Evolutionary conservation across 2,797 vertebrate genomes (phyloP), one percentile per base, ranked within the genome.

Genomic region (Hoplostethus mediterraneus): DNA sequence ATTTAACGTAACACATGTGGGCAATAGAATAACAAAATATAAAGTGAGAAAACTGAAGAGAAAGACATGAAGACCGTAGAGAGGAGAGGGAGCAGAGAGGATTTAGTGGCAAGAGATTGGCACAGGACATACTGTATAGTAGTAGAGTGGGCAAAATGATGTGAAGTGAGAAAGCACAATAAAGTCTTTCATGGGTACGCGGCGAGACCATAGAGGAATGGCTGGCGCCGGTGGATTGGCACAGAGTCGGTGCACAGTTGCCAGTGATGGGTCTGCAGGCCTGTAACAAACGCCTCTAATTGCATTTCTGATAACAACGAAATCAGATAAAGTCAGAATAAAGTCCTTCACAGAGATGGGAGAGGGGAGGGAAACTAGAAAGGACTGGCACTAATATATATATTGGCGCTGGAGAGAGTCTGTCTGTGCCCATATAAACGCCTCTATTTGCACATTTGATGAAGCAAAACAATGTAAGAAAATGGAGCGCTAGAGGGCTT

Each of bases 161-260:
- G 44, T 31, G 21, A 76, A 75, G 65, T 30, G 59, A 74, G 48
- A 71, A 59, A 80, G 47, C 59, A 60, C 66, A 82, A 77, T 63
- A 70, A 67, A 86, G 51, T 71, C 63, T 71, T 85, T 67, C 58
- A 78, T 63, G 65, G 68, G 61, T 70, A 75, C 71, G 49, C 53
- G 44, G 81, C 83, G 77, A 69, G 71, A 83, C 48, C 62, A 62
- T 3, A 86, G 67, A 88, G 66, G 84, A 84, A 79, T 67, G 64
- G 67, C 58, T 85, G 81, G 83, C 77, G 83, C 77, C 30, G 8
- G 45, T 36, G 71, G 48, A 49, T 67, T 62, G 66, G 60, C 83
- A 77, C 57, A 52, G 57, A 71, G 53, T 25, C 30, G 53, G 6
- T 44, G 17, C 40, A 58, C 16, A 47, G 17, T 71, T 82, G 82